A percentile compares a stretch with the other conserved stretches of the same genome.
Conservation (phyloP, 2,888 invertebrate species). For the Pemphredon lugubris region DNA sequence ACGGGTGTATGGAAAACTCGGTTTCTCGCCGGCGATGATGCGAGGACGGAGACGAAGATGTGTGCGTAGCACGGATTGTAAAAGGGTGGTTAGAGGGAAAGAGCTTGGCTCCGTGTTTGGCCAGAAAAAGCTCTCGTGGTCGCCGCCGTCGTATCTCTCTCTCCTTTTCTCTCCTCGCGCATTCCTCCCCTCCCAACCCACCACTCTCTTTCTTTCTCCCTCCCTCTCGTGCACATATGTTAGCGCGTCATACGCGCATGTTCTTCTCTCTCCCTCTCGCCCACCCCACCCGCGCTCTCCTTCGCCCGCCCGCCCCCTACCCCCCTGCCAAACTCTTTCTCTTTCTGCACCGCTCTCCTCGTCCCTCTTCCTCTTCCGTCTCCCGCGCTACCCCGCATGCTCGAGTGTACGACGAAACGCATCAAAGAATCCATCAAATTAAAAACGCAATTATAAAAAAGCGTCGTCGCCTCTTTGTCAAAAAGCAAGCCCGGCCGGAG, state of each 20-base stretch:
- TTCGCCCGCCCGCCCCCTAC: neutral
- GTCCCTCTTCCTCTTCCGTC: conserved; percentile 43
- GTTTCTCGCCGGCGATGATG: conserved; percentile 46
- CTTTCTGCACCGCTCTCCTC: conserved; percentile 7
- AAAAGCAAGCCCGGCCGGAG: conserved; percentile 69
- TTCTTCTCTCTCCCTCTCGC: too few species aligned
- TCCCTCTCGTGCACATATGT: conserved; percentile 14
- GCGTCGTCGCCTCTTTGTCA: conserved; percentile 76
- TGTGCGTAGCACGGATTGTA: conserved; percentile 56
- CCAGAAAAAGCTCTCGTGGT: conserved; percentile 56
- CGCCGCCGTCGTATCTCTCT: conserved; percentile 26
- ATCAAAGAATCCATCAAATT: conserved; percentile 79
- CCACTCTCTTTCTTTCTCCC: conserved; percentile 21
- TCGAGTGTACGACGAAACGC: conserved; percentile 68
- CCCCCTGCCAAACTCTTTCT: conserved; percentile 4
- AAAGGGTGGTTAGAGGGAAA: conserved; percentile 48
- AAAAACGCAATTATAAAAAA: conserved; percentile 80
- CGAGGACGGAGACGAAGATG: conserved; percentile 51
- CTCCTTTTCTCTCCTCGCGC: too few species aligned
- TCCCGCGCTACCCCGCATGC: conserved; percentile 44
- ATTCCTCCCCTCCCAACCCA: too few species aligned
- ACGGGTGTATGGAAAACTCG: conserved; percentile 33
- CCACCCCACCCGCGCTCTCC: conserved; percentile 4
- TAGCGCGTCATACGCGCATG: conserved; percentile 31
- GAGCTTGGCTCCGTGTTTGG: conserved; percentile 52